Evolutionary conservation across 2,888 invertebrate species (phyloP), one percentile per base, ranked within the genome.

Genomic region (Entomobrya multifasciata): DNA sequence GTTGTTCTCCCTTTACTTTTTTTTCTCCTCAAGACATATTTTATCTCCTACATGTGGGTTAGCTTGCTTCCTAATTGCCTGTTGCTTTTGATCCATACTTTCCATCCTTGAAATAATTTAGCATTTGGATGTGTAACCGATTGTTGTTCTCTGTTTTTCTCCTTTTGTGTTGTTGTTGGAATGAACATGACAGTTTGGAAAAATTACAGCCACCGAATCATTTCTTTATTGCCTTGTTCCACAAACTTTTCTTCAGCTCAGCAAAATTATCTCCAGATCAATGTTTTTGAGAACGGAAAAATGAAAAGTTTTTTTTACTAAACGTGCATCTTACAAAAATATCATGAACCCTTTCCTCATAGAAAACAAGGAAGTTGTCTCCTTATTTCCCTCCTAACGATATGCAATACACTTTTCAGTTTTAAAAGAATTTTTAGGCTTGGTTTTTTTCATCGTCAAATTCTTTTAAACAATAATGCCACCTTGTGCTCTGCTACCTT

Each of bases 161-260:
- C 55, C n/a, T n/a, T n/a, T 60, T 44, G 41, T 60, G 57, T 81
- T 81, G 82, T 86, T 76, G 52, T 70, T 25, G 79, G 49, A 62
- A 65, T 44, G 55, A 86, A 86, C 86, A 86, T 86, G 86, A 86
- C 86, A 86, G 86, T 86, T 86, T 77, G 30, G 86, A 81, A 86
- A 86, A 86, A 86, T 80, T 86, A 81, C 86, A 57, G 81, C 77
- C 57, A 67, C 86, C 76, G 62, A 81, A 80, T 86, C 81, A 86
- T 77, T 81, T 81, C 81, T 86, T 86, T 86, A 86, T 86, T 81
- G 86, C 76, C 57, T 86, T 62, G 47, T 72, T 80, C 65, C 60
- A 78, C 22, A 36, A 77, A 62, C n/a, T 15, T 6, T 52, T 47
- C 25, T 52, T 17, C 8, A 67, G 36, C 30, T 27, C 8, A 30